Evolutionary conservation across 2,113 vertebrate species (phyloP), one percentile per base, ranked within the genome.

Genomic region (Vombatus ursinus): DNA sequence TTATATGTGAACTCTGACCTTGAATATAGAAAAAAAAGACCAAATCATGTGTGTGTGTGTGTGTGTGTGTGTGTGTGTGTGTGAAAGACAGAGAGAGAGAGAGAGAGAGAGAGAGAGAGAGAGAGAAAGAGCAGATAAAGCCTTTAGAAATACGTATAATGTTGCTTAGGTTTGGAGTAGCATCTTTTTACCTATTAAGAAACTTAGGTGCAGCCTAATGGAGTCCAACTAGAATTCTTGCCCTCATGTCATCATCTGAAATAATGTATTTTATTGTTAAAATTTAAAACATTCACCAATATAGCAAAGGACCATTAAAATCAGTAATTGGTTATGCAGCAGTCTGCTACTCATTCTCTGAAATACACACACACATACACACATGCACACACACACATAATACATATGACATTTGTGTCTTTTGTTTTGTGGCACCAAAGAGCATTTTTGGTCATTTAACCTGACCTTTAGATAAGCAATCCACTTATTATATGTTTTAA

Each of bases 211-310:
- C 14, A 91, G 49, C 49, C 47, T 16, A 89, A 26, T 23, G 10
- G 44, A 61, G 26, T 92, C 28, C 84, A 93, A 89, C 23, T 89
- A 47, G 47, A 89, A 91, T n/a, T 61, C 91, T 94, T 93, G 77
- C 10, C 92, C 91, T 96, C 51, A 92, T 94, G 49, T 95, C 24
- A 91, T 44, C 52, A 31, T 53, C 31, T 47, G 93, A 96, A 93
- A 96, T 95, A n/a, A 14, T 22, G 92, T 28, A 44, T 89, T 50
- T 91, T 57, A 26, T 49, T 54, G 16, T 37, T 93, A 0, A 24
- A 90, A 89, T 37, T 90, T 93, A 93, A 90, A 37, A 23, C 50
- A 91, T 94, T 95, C 23, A 11, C 90, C 57, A 89, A 4, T 47
- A 53, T 12, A 84, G 95, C n/a, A 50, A 6, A 94, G 50, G 90